Percentiles rank a stretch among this genome's conserved stretches.
Evolutionary conservation across 2,113 vertebrate species (phyloP).

Genomic region (Phyllopteryx taeniolatus): DNA sequence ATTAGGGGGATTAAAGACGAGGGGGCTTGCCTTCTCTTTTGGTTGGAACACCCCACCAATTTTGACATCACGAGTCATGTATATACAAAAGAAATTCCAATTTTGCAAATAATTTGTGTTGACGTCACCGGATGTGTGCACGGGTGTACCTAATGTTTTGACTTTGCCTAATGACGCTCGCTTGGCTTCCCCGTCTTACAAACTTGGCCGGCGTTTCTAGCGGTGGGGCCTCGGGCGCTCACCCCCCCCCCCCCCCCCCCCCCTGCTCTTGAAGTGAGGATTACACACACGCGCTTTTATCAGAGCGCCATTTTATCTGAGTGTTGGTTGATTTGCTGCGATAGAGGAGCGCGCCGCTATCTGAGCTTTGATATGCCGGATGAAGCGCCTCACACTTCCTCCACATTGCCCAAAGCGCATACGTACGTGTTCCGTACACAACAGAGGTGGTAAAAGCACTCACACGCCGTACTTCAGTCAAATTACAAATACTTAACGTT

Average conservation of each 20-base stretch:
- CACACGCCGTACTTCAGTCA: neutral
- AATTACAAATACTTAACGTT: too few relatives aligned
- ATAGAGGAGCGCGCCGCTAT: neutral
- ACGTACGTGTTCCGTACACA: neutral
- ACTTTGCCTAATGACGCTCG: neutral
- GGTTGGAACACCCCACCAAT: constrained; percentile 27
- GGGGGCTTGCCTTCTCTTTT: constrained; percentile 29
- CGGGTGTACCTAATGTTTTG: neutral
- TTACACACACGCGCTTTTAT: neutral
- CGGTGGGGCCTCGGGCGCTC: neutral
- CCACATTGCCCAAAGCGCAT: neutral
- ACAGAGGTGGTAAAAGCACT: neutral
- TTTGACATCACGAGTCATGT: neutral
- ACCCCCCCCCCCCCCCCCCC: neutral
- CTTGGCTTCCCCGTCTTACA: neutral
- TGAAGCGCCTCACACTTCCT: neutral
- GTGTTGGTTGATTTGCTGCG: neutral
- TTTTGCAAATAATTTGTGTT: neutral
- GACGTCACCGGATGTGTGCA: neutral
- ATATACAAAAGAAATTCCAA: neutral
- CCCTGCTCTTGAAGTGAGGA: neutral
- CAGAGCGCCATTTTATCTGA: neutral
- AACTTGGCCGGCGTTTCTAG: neutral
- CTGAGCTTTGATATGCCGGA: neutral
- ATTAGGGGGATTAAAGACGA: constrained; percentile 60